phyloP scores from a whole-genome alignment of 2,888 invertebrate genomes.

The Nomada hirtipes region DNA sequence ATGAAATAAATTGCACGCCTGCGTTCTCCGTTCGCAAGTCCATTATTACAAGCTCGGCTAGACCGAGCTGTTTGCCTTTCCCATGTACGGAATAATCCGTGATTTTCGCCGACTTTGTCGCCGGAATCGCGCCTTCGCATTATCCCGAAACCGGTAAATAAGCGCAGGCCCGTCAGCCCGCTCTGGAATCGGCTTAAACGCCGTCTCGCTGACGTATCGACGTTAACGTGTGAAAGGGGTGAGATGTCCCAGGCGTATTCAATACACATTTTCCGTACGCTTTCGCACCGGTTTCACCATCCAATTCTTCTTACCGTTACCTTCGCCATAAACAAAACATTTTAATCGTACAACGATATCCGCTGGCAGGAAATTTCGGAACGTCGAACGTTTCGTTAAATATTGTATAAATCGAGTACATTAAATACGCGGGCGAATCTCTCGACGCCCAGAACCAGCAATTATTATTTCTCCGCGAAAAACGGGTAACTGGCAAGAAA shows the following conservation, averaged over 20 bases:
- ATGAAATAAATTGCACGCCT: conserved; percentile 46
- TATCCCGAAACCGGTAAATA: conserved; percentile 58
- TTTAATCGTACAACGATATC: too few relatives aligned
- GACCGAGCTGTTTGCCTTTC: conserved; percentile 64
- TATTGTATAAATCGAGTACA: too few relatives aligned
- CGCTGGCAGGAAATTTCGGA: too few relatives aligned
- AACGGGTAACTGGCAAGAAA: too few relatives aligned
- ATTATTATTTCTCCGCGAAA: too few relatives aligned
- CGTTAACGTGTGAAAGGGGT: conserved; percentile 57
- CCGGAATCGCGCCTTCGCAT: conserved; percentile 49
- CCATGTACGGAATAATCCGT: conserved; percentile 64
- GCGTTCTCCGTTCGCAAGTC: conserved; percentile 13
- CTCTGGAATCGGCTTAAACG: conserved; percentile 59
- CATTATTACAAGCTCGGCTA: conserved; percentile 50
- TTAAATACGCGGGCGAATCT: too few relatives aligned
- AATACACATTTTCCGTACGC: background rate
- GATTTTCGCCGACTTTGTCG: conserved; percentile 54
- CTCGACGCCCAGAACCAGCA: too few relatives aligned
- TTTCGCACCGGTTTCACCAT: background rate
- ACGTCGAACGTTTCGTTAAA: too few relatives aligned
- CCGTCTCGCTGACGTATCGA: conserved; percentile 53
- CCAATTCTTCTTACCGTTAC: too few relatives aligned
- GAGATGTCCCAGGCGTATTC: background rate
- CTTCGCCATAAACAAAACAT: too few relatives aligned
- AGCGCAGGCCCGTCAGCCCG: conserved; percentile 8